phyloP scores from a whole-genome alignment of 23 tunicate genomes.

The Ascidia mentula region DNA sequence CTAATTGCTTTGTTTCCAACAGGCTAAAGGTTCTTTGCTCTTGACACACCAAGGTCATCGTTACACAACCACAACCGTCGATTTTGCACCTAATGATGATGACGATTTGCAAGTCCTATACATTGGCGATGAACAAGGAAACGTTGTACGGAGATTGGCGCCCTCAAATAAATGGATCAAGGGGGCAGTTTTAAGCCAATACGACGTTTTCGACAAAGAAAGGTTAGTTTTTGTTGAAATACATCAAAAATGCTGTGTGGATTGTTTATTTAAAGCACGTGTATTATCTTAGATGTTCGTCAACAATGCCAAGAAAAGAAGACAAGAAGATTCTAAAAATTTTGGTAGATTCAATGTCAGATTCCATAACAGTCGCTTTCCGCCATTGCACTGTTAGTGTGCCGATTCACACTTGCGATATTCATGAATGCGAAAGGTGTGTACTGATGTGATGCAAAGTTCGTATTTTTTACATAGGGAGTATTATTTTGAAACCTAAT shows the following conservation, averaged over 20 bases:
- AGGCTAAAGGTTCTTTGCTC: slow-evolving; percentile 60
- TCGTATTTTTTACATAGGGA: too few species aligned
- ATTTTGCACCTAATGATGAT: slow-evolving; percentile 48
- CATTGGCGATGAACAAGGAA: slow-evolving; percentile 64
- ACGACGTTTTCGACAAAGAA: slow-evolving; percentile 45
- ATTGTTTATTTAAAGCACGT: neutral
- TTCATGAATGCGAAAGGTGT: slow-evolving; percentile 49
- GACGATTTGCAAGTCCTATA: slow-evolving; percentile 16
- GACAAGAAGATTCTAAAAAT: slow-evolving; percentile 34
- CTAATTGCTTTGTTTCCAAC: neutral
- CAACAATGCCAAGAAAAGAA: slow-evolving; percentile 3
- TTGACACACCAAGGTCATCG: slow-evolving; percentile 63
- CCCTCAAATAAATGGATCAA: slow-evolving; percentile 19
- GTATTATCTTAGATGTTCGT: slow-evolving; percentile 18
- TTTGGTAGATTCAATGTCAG: slow-evolving; percentile 20
- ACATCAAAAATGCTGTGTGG: too few species aligned
- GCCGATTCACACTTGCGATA: slow-evolving; percentile 54
- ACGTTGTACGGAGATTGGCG: slow-evolving; percentile 42
- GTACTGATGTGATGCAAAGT: too few species aligned
- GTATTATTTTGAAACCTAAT: too few species aligned
- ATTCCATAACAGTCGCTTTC: slow-evolving; percentile 40
- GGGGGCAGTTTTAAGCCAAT: slow-evolving; percentile 28
- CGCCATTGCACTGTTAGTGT: slow-evolving; percentile 57
- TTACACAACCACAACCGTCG: slow-evolving; percentile 47
- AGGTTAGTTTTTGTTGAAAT: too few species aligned